These are phyloP conservation scores for Mellivora capensis DNA, from an alignment of 2,113 vertebrate species.

Conservation along the genomic window DNA sequence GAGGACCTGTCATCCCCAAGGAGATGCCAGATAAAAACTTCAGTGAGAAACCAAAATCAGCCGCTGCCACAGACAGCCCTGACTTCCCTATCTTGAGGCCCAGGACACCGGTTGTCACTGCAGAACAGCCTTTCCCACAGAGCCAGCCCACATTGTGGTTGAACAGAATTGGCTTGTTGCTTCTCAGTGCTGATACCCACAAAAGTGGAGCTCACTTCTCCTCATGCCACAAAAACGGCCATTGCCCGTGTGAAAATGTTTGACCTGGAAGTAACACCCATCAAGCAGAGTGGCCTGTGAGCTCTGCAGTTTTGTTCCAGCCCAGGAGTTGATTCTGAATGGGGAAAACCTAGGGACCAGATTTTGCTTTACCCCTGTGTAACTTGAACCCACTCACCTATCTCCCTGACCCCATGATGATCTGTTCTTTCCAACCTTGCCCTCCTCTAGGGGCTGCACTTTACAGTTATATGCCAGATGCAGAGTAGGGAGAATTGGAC, in stretches of 20 bases:
- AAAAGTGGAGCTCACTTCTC: neutral
- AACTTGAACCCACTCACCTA: neutral
- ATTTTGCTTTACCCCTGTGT: neutral
- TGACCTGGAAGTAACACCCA: neutral
- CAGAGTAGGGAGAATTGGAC: neutral
- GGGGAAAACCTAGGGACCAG: neutral
- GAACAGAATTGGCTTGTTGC: neutral
- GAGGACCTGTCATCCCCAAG: neutral
- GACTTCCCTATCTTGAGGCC: constrained; percentile 18
- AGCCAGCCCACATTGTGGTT: neutral
- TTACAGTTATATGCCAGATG: neutral
- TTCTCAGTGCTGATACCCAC: neutral
- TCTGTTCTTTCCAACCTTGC: neutral
- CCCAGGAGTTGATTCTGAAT: neutral
- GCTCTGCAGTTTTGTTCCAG: neutral
- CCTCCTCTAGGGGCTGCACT: neutral
- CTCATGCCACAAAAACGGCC: neutral
- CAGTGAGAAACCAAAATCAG: constrained; percentile 6
- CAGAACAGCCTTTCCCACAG: neutral
- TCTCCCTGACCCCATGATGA: neutral
- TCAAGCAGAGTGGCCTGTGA: neutral
- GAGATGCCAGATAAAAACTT: neutral
- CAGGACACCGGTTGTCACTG: neutral
- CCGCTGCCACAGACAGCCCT: neutral
- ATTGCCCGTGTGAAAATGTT: neutral